Base-by-base conservation (phyloP, 2,113 vertebrate genomes). In the Oriolus oriolus region DNA sequence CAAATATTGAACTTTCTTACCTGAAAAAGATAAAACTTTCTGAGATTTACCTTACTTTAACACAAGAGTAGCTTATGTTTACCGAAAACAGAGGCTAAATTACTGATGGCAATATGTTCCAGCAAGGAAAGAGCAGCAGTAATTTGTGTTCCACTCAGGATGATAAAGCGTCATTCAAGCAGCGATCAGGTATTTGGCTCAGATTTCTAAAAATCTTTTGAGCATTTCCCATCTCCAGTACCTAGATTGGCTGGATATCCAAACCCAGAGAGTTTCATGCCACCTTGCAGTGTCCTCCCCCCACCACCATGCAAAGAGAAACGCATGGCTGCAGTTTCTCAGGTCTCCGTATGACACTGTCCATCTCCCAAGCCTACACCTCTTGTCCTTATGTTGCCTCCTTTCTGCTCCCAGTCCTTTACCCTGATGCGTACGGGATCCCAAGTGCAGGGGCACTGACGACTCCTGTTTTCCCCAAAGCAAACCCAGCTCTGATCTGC, bases 341-440 rank as follows among this genome's bases (percentile, higher is more conserved):
- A 14, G 57, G 8, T 35, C 6, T 80, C 68, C 35, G 21, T 37
- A 12, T 5, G 21, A 8, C 1, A 0, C 14, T 0, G 0, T 28
- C 23, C 37, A 13, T 23, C 16, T 87, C 19, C 21, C 45, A 7
- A 5, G 16, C 2, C 82, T 22, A 27, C 0, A 1, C 2, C 21
- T 20, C 54, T 16, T 1, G 1, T 42, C 50, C 22, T 50, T 8
- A 4, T 0, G 0, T 11, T 6, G 14, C 17, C 16, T 63, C 18
- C 16, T 57, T 21, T 53, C 37, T n/a, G 0, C 10, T 57, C 31
- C 15, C 37, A 37, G 23, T 8, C 31, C 30, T 69, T 57, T 7
- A 3, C 23, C 16, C 4, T 19, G 9, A 0, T 11, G 54, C 7
- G n/a, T 16, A 10, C 0, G 0, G 45, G 20, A 53, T 74, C 33